phyloP scores from a whole-genome alignment of 1,140 invertebrate genomes.

The Macrocentrus cingulum region DNA sequence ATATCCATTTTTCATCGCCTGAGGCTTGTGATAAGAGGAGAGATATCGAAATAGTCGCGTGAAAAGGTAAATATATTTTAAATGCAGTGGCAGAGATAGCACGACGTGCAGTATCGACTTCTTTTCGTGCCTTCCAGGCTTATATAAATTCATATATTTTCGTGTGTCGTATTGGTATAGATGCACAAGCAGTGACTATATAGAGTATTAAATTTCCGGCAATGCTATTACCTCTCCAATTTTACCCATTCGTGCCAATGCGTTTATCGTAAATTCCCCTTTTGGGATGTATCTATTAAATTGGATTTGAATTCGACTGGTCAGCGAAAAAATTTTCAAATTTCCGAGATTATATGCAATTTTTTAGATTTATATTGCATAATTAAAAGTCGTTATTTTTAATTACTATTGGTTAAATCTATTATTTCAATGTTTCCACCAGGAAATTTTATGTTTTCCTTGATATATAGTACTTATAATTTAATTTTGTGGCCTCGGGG shows the following conservation, averaged over 20 bases:
- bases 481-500: too few relatives aligned
- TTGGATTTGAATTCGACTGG: too few relatives aligned
- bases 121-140: not conserved
- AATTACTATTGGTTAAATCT: too few relatives aligned
- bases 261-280: too few relatives aligned
- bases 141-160: not conserved
- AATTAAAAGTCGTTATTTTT: too few relatives aligned
- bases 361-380: too few relatives aligned
- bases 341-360: too few relatives aligned
- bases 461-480: too few relatives aligned
- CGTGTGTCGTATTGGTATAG: not conserved
- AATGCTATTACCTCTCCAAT: not conserved
- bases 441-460: too few relatives aligned
- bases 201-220: not conserved
- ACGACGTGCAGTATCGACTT: not conserved
- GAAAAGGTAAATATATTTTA: not conserved
- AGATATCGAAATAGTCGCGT: not conserved
- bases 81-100: not conserved
- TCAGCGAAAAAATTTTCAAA: too few relatives aligned
- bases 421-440: too few relatives aligned
- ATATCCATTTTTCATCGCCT: not conserved
- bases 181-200: not conserved
- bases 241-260: not conserved
- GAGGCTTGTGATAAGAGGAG: not conserved
- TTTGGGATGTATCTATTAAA: too few relatives aligned